Conservation (phyloP, 2,797 vertebrate genomes). For the Poeciliopsis presidionis region DNA sequence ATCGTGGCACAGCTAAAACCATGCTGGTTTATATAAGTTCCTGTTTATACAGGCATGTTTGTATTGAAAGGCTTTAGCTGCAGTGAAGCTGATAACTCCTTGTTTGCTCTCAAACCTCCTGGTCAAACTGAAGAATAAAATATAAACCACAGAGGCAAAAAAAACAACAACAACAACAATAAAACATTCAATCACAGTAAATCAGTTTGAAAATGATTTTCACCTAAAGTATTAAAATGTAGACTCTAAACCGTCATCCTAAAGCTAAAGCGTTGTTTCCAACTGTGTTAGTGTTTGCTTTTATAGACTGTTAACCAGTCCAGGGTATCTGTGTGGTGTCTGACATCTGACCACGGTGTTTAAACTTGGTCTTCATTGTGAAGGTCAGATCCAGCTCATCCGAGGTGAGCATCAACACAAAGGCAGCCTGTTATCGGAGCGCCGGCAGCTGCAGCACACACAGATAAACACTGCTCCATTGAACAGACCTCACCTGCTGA, state of each 20-base stretch:
- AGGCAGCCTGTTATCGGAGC: conserved; percentile 70
- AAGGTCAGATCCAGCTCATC: conserved; percentile 54
- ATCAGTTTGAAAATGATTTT: neutral
- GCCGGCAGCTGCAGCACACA: conserved; percentile 80
- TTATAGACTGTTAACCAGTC: neutral
- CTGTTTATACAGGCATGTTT: conserved; percentile 28
- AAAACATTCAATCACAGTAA: conserved; percentile 4
- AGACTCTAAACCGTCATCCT: neutral
- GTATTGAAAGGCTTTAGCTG: conserved; percentile 14
- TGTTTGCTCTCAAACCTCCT: conserved; percentile 10
- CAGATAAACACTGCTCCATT: conserved; percentile 73
- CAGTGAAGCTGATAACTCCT: conserved; percentile 9
- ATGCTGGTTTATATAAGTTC: conserved; percentile 12
- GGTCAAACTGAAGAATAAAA: conserved; percentile 6
- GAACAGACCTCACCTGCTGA: conserved; percentile 82
- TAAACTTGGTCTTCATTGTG: conserved; percentile 26
- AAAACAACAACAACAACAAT: neutral
- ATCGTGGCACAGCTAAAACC: conserved; percentile 8
- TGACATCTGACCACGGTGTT: conserved; percentile 30
- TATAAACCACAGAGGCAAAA: neutral
- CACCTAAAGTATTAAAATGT: neutral
- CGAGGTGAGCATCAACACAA: conserved; percentile 61
- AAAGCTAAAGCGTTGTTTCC: neutral
- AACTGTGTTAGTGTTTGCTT: neutral
- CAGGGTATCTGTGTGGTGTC: neutral